A percentile compares a stretch with the other conserved stretches of the same genome.
phyloP scores from a whole-genome alignment of 2,113 vertebrate species.

The Oxyura jamaicensis region DNA sequence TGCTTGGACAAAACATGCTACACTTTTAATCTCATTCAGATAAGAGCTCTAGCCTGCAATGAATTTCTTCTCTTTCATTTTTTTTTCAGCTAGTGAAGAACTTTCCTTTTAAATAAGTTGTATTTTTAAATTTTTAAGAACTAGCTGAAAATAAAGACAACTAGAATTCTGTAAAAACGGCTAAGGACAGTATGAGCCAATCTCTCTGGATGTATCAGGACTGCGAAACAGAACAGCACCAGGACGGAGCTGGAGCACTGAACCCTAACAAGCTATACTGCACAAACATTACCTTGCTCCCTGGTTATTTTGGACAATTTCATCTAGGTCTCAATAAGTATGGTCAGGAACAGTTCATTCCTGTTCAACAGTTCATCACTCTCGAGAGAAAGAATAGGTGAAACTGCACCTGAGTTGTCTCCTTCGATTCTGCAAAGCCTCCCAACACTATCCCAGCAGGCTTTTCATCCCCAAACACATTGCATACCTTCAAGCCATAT shows the following conservation, averaged over 20 bases:
- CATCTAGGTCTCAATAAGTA: neutral
- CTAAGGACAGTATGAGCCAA: neutral
- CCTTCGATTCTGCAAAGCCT: neutral
- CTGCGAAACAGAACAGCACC: neutral
- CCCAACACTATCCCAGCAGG: neutral
- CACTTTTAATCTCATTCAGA: neutral
- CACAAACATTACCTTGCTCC: neutral
- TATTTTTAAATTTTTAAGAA: neutral
- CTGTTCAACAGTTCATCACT: neutral
- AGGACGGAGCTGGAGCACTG: neutral
- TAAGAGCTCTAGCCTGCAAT: neutral
- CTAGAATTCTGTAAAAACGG: neutral
- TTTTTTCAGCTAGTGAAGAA: neutral
- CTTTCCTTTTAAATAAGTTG: neutral
- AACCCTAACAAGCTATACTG: neutral
- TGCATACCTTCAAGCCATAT: neutral
- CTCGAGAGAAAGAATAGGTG: neutral
- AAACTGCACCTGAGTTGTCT: neutral
- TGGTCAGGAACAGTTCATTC: neutral
- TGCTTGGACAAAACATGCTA: neutral
- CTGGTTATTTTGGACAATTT: neutral
- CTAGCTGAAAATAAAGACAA: neutral
- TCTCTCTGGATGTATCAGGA: neutral
- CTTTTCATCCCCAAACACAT: neutral
- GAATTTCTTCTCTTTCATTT: neutral